Conservation (phyloP, 2,797 vertebrate species). For the Anguilla megastoma region DNA sequence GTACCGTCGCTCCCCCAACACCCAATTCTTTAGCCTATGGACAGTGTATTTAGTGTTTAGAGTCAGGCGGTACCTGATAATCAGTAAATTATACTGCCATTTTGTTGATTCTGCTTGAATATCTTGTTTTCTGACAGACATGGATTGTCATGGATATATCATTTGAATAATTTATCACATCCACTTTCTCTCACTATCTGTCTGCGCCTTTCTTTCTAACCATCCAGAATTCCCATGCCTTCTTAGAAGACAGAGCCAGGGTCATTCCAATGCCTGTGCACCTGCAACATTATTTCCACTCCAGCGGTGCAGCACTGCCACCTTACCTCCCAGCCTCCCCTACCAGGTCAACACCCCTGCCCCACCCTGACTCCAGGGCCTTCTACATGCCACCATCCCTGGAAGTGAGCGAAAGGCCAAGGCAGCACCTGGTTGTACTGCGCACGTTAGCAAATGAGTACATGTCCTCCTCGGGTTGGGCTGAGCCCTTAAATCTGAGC, state of each 20-base stretch:
- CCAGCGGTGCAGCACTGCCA: conserved; percentile 39
- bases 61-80: neutral
- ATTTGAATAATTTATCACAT: neutral
- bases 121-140: neutral
- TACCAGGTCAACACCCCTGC: conserved; percentile 33
- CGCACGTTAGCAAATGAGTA: conserved; percentile 69
- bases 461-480: conserved; percentile 59
- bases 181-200: neutral
- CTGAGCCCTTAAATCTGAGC: conserved; percentile 72
- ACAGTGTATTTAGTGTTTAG: neutral
- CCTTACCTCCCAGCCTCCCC: conserved; percentile 44
- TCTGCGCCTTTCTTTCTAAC: conserved; percentile 33
- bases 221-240: conserved; percentile 43
- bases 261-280: conserved; percentile 47
- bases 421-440: conserved; percentile 62
- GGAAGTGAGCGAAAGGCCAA: conserved; percentile 17
- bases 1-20: conserved; percentile 42
- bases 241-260: conserved; percentile 41
- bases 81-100: neutral
- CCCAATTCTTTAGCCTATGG: neutral
- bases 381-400: neutral
- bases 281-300: conserved; percentile 50
- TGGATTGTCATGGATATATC: neutral
- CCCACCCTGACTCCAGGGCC: conserved; percentile 29
- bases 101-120: neutral